Base-by-base conservation (phyloP, 2,113 vertebrate species). In the Candoia aspera region DNA sequence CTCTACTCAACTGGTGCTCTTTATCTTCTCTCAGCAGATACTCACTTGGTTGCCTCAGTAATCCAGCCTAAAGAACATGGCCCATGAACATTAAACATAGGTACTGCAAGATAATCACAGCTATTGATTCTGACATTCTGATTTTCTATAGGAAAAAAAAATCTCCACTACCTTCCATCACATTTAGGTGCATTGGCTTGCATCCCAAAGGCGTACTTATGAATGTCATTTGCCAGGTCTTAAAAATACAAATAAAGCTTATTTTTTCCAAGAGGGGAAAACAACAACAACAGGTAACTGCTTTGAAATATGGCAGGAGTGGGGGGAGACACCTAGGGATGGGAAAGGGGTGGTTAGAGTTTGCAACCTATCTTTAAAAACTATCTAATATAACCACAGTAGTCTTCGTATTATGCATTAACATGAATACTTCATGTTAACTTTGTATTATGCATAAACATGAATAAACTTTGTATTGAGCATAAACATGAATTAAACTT, bases 21-120 rank as follows among this genome's bases (percentile, higher is more conserved):
- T 96, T 96, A 95, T 97, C 95, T 96, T 84, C 92, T 91, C 55
- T 1, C 91, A 92, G 94, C 95, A 97, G 96, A 96, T 64, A 19
- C 90, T 89, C 94, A 92, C 83, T 86, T 1, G 10, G 93, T 57
- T 87, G 88, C 95, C 92, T 92, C 90, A 46, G 3, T 89, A 95
- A 95, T 92, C 90, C 91, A 89, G 92, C 26, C 88, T 93, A 90
- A 91, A 93, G 94, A 92, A 90, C 88, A 73, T 0, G 57, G 93
- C 84, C 94, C 59, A 8, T 1, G 24, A 92, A 95, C 94, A 92
- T 91, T 91, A 93, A 86, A 86, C 46, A 12, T 2, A 17, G 54
- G 92, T 94, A 58, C 90, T 33, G 92, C 2, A 33, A 93, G 86
- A 91, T 92, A 95, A 93, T 91, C 94, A 90, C 79, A 87, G 91